These are phyloP conservation scores for Acrossocheilus fasciatus DNA, from an alignment of 2,797 vertebrate species.

Conservation along the genomic window DNA sequence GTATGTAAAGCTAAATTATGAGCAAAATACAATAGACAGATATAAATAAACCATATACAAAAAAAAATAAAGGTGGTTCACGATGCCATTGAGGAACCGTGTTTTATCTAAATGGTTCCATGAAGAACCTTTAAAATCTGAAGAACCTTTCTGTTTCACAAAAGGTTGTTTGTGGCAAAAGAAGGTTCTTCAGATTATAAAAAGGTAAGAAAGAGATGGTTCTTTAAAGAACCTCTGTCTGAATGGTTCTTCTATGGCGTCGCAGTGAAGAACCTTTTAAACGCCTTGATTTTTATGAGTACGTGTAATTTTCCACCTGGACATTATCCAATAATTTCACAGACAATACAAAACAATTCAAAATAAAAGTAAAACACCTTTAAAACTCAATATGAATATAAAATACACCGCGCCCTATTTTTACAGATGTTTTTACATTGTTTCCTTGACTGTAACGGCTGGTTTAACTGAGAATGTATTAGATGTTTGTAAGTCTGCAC, in stretches of 20 bases:
- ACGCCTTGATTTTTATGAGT: too few species aligned
- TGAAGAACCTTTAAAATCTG: neutral
- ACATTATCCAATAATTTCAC: neutral
- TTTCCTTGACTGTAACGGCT: neutral
- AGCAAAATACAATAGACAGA: neutral
- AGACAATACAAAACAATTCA: too few species aligned
- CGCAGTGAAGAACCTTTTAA: too few species aligned
- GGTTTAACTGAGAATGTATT: neutral
- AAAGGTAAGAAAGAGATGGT: neutral
- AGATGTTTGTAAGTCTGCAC: neutral
- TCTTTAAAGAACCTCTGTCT: neutral
- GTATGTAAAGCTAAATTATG: neutral
- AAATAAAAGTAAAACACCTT: neutral
- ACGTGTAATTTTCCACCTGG: neutral
- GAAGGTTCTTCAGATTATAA: neutral
- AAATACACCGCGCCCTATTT: neutral
- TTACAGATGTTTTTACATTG: neutral
- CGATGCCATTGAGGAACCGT: neutral
- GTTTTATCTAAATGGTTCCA: neutral
- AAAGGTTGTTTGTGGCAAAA: neutral
- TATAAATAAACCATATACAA: neutral
- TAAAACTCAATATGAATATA: neutral
- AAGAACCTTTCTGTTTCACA: too few species aligned
- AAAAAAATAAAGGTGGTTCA: constrained; percentile 2
- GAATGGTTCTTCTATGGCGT: neutral